These are phyloP conservation scores for Malurus melanocephalus DNA, from an alignment of 2,113 vertebrate genomes.

Conservation along the genomic window DNA sequence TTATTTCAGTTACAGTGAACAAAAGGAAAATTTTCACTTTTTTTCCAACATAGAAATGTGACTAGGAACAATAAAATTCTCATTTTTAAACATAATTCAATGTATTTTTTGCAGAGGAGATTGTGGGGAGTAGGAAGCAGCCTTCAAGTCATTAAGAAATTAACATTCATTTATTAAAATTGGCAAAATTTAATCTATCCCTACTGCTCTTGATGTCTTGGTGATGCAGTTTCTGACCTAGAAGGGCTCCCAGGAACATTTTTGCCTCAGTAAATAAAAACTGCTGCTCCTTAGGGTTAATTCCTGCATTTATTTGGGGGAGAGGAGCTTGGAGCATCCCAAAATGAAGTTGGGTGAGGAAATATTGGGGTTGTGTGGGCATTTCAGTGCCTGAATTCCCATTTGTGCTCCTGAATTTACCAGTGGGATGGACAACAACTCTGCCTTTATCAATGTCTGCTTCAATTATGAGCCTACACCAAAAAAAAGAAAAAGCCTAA, in stretches of 20 bases:
- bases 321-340: neutral
- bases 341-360: neutral
- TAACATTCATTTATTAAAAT: neutral
- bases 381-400: neutral
- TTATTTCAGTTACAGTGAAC: neutral
- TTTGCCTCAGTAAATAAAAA: neutral
- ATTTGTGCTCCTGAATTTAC: neutral
- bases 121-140: neutral
- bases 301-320: neutral
- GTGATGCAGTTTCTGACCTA: neutral
- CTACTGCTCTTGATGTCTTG: neutral
- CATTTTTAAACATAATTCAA: neutral
- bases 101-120: neutral
- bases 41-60: accelerated
- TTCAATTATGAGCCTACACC: too few relatives aligned
- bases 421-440: neutral
- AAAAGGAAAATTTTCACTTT: neutral
- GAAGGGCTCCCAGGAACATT: neutral
- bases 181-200: neutral
- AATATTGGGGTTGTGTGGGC: neutral
- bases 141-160: neutral
- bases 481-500: too few relatives aligned
- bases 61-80: neutral
- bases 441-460: too few relatives aligned
- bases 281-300: neutral